These are phyloP conservation scores for Anguilla japonica DNA, from an alignment of 2,113 vertebrate genomes.

Conservation along the genomic window DNA sequence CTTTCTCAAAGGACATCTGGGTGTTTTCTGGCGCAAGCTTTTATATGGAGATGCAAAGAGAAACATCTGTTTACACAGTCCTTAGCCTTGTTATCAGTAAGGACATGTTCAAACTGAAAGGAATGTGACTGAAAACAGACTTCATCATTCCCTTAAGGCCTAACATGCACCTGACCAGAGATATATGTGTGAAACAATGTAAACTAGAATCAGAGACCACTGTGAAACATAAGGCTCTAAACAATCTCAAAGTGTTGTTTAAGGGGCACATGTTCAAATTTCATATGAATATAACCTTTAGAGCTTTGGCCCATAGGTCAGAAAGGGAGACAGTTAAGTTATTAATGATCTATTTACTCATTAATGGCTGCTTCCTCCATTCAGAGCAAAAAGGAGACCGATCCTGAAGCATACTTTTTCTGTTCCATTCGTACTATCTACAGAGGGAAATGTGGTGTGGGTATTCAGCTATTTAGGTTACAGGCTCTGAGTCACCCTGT, in stretches of 20 bases:
- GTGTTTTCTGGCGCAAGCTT: conserved; percentile 90
- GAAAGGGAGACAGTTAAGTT: too few relatives aligned
- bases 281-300: too few relatives aligned
- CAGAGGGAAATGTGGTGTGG: neutral
- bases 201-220: too few relatives aligned
- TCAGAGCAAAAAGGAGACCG: too few relatives aligned
- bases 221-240: too few relatives aligned
- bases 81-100: neutral
- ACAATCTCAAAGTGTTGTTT: neutral
- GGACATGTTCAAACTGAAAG: neutral
- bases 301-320: too few relatives aligned
- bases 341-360: too few relatives aligned
- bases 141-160: too few relatives aligned
- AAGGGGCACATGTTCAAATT: neutral
- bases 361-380: too few relatives aligned
- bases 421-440: neutral
- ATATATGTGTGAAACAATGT: too few relatives aligned
- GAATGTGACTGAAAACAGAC: neutral
- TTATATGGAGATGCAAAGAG: neutral
- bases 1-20: conserved; percentile 87
- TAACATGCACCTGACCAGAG: too few relatives aligned
- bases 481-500: neutral
- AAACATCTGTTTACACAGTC: neutral
- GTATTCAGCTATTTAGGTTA: neutral
- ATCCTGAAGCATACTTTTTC: neutral